Evolutionary conservation across 2,797 vertebrate species (phyloP), one percentile per base, ranked within the genome.

Genomic region (Sciurus vulgaris): DNA sequence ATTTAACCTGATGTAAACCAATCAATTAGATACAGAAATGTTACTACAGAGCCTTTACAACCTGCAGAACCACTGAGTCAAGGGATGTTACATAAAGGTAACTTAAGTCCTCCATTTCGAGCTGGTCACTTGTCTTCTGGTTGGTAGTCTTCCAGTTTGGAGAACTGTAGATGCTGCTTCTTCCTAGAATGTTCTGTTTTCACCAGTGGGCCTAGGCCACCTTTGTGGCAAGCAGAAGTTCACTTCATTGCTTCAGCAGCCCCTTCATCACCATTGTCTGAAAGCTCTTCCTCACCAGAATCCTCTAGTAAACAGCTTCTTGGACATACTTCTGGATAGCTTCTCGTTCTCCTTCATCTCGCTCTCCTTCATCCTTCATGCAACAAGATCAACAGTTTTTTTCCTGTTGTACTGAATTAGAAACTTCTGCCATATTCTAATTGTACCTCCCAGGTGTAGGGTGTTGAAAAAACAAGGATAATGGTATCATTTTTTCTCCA

Each of bases 391-490:
- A 99, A 98, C 47, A 99, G 98, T 98, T 99, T 99, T 99, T 85
- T 98, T 98, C 88, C 98, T 99, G 93, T 99, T 99, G 97, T 99
- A 99, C 91, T 98, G 98, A 79, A 99, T 99, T 33, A 99, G 98
- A 98, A 99, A 99, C 97, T 99, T 99, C 98, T 99, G 99, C 97
- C 99, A 99, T 1, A 99, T 99, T 98, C 99, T 98, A 74, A 99
- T 99, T 38, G 99, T 99, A 97, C 99, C 99, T 99, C 99, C 99
- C 14, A 99, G 98, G 51, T 99, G 99, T 82, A 99, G 92, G 9
- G 99, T 99, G 98, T 99, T 99, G 61, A 99, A 97, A 96, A 98
- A 98, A 97, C 99, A 99, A 2, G 98, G 98, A 33, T 99, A 98
- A 0, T 97, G 99, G 96, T 99, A 98, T 44, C 98, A 98, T 84